Conservation (phyloP, 2,113 vertebrate genomes). For the Entelurus aequoreus region DNA sequence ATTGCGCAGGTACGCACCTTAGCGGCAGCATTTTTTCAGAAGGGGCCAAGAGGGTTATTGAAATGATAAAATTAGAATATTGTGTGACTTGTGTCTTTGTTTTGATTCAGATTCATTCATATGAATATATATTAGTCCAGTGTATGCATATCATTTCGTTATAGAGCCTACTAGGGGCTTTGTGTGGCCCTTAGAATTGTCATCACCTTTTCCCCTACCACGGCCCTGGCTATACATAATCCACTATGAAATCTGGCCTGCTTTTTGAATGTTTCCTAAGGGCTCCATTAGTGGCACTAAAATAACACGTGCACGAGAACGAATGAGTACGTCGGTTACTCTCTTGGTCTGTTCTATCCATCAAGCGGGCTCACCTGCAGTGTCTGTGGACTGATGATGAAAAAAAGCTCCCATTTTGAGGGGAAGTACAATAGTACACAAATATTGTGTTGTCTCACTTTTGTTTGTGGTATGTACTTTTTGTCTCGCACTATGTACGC, state of each 20-base stretch:
- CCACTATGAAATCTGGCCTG: constrained; percentile 13
- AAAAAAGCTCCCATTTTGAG: constrained; percentile 1
- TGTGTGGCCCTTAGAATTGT: no score
- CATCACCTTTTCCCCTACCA: no score
- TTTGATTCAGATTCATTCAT: no score
- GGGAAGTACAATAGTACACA: not conserved
- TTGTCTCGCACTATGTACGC: no score
- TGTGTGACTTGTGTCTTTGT: no score
- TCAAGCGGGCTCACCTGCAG: constrained; percentile 4
- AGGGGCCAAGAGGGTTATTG: no score
- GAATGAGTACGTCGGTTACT: constrained; percentile 20
- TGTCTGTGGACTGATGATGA: not conserved
- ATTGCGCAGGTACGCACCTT: no score
- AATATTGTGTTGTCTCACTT: not conserved
- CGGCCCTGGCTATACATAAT: constrained; percentile 10
- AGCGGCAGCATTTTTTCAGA: no score
- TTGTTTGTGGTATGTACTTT: not conserved
- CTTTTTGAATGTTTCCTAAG: constrained; percentile 47
- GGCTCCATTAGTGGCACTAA: constrained; percentile 40
- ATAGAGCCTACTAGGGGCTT: no score
- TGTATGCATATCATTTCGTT: no score
- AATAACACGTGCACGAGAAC: constrained; percentile 22
- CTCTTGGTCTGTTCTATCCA: constrained; percentile 25
- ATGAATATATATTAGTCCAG: no score
- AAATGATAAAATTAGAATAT: no score